Evolutionary conservation across 2,888 invertebrate genomes (phyloP).

Genomic region (Byasa hedistus): DNA sequence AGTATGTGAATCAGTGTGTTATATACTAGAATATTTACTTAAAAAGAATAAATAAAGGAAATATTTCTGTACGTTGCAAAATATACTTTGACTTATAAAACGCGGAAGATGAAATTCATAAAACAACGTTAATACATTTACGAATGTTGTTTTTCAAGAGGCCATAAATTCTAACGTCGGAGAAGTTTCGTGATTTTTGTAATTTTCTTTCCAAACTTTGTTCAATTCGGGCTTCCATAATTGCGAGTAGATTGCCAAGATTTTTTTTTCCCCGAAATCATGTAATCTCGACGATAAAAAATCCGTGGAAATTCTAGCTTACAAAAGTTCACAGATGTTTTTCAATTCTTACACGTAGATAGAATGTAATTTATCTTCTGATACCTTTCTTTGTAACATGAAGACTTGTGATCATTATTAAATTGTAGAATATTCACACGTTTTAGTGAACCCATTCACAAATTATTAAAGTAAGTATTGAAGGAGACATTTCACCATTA

Average conservation of each 20-base stretch:
- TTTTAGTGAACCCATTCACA: no score
- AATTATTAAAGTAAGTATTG: no score
- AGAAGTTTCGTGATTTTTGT: slow-evolving; percentile 11
- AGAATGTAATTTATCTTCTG: slow-evolving; percentile 17
- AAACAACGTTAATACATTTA: slow-evolving; percentile 11
- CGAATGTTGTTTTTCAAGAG: slow-evolving; percentile 3
- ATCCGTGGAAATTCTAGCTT: slow-evolving; percentile 4
- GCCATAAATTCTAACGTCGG: slow-evolving; percentile 18
- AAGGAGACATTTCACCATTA: no score
- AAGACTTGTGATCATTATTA: neutral
- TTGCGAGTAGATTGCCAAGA: slow-evolving; percentile 27
- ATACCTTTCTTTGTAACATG: slow-evolving; percentile 8
- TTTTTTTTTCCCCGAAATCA: slow-evolving; percentile 12
- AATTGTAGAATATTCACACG: no score
- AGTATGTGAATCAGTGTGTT: no score
- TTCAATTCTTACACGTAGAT: slow-evolving; percentile 15
- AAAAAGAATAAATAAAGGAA: no score
- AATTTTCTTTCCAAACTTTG: slow-evolving; percentile 22
- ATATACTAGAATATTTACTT: no score
- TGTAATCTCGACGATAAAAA: slow-evolving; percentile 17
- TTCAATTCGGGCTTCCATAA: slow-evolving; percentile 15
- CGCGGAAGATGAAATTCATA: neutral
- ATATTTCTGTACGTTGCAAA: no score
- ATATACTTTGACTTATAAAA: no score
- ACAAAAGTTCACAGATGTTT: slow-evolving; percentile 16